A percentile compares a stretch with the other conserved stretches of the same genome.
Evolutionary conservation across 2,113 vertebrate genomes (phyloP).

Genomic region (Corythornis vintsioides): DNA sequence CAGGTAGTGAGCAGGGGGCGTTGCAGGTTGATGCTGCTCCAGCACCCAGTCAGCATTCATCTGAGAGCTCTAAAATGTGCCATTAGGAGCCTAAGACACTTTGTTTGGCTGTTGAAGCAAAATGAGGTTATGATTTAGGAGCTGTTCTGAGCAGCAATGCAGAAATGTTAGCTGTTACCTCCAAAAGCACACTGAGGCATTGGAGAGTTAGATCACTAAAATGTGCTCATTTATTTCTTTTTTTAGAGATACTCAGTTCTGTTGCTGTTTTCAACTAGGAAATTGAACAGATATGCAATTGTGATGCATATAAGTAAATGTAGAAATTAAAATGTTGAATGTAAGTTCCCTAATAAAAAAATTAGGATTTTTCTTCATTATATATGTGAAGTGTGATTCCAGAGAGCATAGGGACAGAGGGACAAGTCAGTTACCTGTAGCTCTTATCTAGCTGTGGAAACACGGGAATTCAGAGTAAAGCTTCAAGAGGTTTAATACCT

Average conservation of each 20-base stretch:
- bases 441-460: neutral
- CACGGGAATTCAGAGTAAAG: constrained; percentile 1
- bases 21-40: neutral
- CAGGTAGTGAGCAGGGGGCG: neutral
- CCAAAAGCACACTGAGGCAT: neutral
- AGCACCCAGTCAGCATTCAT: neutral
- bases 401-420: neutral
- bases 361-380: neutral
- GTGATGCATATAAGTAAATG: neutral
- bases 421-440: neutral
- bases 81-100: neutral
- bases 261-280: neutral
- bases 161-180: neutral
- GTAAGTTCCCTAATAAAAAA: neutral
- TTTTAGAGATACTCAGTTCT: neutral
- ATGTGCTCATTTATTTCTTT: neutral
- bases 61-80: neutral
- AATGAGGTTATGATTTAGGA: constrained; percentile 25
- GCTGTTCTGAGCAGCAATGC: neutral
- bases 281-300: neutral
- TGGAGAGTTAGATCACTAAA: neutral
- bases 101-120: neutral
- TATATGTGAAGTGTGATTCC: neutral
- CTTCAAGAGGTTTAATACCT: neutral
- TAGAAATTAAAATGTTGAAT: neutral